Evolutionary conservation across 2,113 vertebrate genomes (phyloP).

Genomic region (Urocolius indicus): DNA sequence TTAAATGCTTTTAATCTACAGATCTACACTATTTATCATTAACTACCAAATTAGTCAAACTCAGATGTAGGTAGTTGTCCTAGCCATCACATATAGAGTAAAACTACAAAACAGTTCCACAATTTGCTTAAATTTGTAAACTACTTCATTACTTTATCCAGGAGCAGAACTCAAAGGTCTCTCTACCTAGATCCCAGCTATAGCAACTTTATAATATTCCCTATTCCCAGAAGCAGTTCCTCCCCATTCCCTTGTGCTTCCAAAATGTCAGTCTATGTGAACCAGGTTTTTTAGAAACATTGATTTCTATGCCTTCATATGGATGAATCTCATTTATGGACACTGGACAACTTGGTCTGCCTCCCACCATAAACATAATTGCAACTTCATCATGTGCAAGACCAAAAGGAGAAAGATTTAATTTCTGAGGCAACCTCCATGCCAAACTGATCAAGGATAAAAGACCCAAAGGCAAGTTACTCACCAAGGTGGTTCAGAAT

Average conservation of each 20-base stretch:
- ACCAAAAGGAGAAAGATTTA: background rate
- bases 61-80: background rate
- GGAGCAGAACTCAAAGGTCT: background rate
- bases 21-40: background rate
- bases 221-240: background rate
- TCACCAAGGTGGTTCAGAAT: slow-evolving; percentile 31
- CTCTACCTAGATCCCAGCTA: background rate
- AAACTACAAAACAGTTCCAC: background rate
- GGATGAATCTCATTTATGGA: background rate
- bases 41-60: background rate
- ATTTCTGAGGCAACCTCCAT: slow-evolving; percentile 1
- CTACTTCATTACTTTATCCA: background rate
- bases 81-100: background rate
- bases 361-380: background rate
- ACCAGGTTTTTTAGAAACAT: background rate
- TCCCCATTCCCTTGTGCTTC: background rate
- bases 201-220: background rate
- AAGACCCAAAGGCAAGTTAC: slow-evolving; percentile 20
- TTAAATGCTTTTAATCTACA: background rate
- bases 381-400: background rate
- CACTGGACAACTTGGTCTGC: background rate
- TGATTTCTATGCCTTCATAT: background rate
- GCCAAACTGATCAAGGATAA: background rate
- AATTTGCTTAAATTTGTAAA: background rate
- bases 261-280: background rate